Evolutionary conservation across 2,113 vertebrate genomes (phyloP).

Genomic region (Cacatua alba): DNA sequence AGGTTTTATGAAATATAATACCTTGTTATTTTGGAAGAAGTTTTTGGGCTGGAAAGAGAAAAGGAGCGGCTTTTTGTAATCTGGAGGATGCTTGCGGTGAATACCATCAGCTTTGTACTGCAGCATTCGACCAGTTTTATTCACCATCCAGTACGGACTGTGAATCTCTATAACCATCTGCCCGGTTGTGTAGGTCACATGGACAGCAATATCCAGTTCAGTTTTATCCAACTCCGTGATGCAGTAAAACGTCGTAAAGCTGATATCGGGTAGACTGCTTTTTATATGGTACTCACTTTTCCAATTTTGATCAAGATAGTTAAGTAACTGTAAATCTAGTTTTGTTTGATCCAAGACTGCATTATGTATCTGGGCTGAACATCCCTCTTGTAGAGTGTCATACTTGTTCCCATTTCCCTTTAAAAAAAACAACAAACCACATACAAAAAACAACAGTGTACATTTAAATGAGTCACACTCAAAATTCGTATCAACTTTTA

Average conservation of each 20-base stretch:
- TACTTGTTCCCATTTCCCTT: constrained; percentile 78
- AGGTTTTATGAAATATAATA: constrained; percentile 32
- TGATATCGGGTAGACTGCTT: constrained; percentile 87
- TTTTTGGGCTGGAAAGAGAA: constrained; percentile 96
- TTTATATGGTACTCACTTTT: constrained; percentile 81
- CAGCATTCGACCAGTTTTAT: constrained; percentile 91
- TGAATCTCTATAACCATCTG: constrained; percentile 87
- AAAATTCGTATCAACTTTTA: background rate
- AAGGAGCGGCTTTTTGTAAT: constrained; percentile 91
- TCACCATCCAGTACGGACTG: constrained; percentile 97
- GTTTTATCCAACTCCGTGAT: constrained; percentile 77
- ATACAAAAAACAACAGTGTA: background rate
- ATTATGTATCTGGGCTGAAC: constrained; percentile 89
- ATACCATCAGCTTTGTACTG: constrained; percentile 98
- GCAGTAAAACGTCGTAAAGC: constrained; percentile 88
- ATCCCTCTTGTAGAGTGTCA: constrained; percentile 81
- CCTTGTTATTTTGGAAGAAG: constrained; percentile 96
- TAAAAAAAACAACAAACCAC: background rate
- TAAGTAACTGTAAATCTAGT: constrained; percentile 82
- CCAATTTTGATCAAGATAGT: constrained; percentile 93
- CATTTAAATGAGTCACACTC: background rate
- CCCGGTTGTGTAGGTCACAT: constrained; percentile 85
- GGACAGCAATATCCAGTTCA: constrained; percentile 91
- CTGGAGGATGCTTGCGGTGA: constrained; percentile 92
- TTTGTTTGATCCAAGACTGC: constrained; percentile 85